Percentiles rank a stretch among this genome's conserved stretches.
Evolutionary conservation across 64 coral and sea anemone species (phyloP).

Genomic region (Montipora cactus): DNA sequence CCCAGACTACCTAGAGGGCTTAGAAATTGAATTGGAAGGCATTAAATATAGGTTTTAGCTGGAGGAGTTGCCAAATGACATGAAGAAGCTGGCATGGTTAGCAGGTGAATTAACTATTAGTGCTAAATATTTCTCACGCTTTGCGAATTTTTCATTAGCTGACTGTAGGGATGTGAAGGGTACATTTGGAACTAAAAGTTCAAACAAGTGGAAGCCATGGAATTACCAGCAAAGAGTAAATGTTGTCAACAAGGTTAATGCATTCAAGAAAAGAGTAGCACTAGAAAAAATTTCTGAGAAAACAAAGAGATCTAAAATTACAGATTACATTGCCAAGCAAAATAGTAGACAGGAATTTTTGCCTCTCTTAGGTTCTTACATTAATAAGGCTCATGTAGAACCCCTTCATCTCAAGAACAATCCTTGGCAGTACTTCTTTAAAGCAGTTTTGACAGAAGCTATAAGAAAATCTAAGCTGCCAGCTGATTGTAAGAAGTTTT

Average conservation of each 20-base stretch:
- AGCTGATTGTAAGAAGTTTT: neutral
- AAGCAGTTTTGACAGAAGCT: slow-evolving; percentile 28
- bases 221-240: slow-evolving; percentile 66
- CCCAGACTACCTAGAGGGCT: slow-evolving; percentile 46
- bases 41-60: slow-evolving; percentile 54
- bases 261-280: slow-evolving; percentile 53
- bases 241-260: slow-evolving; percentile 56
- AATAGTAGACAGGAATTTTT: slow-evolving; percentile 79
- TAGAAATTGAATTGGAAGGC: slow-evolving; percentile 49
- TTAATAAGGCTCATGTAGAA: slow-evolving; percentile 71
- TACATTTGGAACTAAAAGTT: slow-evolving; percentile 63
- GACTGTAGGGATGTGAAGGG: slow-evolving; percentile 55
- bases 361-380: slow-evolving; percentile 57
- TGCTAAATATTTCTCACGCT: slow-evolving; percentile 71
- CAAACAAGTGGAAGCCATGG: slow-evolving; percentile 81
- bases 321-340: slow-evolving; percentile 46
- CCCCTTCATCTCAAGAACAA: slow-evolving; percentile 77
- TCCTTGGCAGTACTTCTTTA: slow-evolving; percentile 25
- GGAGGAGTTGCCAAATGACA: slow-evolving; percentile 79
- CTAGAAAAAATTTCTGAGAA: slow-evolving; percentile 38
- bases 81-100: slow-evolving; percentile 72
- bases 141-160: slow-evolving; percentile 65
- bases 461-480: neutral
- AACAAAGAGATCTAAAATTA: slow-evolving; percentile 58
- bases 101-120: slow-evolving; percentile 58